phyloP scores from a whole-genome alignment of 2,113 vertebrate genomes.

The Coptodon rendalli region DNA sequence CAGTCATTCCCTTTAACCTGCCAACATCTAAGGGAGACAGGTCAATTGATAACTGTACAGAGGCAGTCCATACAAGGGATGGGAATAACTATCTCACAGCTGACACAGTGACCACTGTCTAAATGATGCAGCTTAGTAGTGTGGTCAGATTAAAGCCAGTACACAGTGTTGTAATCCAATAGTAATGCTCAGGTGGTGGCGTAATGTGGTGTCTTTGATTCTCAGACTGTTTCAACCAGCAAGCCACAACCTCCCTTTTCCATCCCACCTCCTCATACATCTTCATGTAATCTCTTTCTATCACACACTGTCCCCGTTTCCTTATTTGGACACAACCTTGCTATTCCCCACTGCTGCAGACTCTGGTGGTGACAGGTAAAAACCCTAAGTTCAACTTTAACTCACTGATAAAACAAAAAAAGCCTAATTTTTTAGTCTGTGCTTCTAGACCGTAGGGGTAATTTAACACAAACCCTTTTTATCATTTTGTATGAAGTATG shows the following conservation, averaged over 20 bases:
- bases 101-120: neutral
- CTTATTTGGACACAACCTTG: slow-evolving; percentile 24
- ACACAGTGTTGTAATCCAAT: neutral
- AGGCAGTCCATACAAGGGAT: slow-evolving; percentile 7
- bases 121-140: neutral
- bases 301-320: neutral
- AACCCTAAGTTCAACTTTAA: neutral
- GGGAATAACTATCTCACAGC: neutral
- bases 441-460: neutral
- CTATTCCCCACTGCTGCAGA: neutral
- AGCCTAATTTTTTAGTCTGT: neutral
- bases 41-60: neutral
- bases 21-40: neutral
- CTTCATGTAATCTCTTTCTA: neutral
- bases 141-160: neutral
- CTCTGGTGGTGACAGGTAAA: neutral
- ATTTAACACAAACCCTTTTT: neutral
- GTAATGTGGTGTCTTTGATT: neutral
- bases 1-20: neutral
- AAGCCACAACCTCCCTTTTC: neutral
- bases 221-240: neutral
- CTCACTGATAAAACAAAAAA: neutral
- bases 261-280: neutral
- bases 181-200: neutral
- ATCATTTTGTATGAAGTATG: neutral